Evolutionary conservation across 2,797 vertebrate species (phyloP), one percentile per base, ranked within the genome.

Genomic region (Avahi laniger): DNA sequence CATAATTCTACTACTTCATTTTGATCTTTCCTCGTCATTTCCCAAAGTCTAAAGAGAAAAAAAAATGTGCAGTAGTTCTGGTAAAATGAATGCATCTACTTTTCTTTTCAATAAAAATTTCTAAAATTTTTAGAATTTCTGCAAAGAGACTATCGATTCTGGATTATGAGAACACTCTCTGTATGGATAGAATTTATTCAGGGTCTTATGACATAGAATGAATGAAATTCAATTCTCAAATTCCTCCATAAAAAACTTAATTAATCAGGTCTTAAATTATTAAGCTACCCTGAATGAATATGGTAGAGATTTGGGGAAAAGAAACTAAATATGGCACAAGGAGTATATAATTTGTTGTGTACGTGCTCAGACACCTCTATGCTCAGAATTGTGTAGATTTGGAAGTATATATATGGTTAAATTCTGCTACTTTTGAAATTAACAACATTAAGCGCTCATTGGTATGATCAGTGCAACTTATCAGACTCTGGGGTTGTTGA

Each of bases 401-500:
- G 65, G 15, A 67, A 94, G 5, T 18, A 67, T 38, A 72, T 65
- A 79, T 38, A 59, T 41, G 33, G 22, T 93, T 95, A 72, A 91
- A 91, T 70, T 43, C 59, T 88, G 38, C 54, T 95, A 46, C 17
- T 95, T 91, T 90, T 92, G 48, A 92, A 94, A 93, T 95, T 72
- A 96, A 81, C 43, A 50, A 52, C 35, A 83, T 89, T 89, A 92
- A 72, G 57, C 7, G 79, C 13, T 41, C 52, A 48, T 43, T 78
- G 59, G 57, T 84, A 48, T 73, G 67, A 59, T 94, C 78, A 95
- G 15, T 38, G 35, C 28, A 87, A 82, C 41, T 89, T 30, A 89
- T 80, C 46, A 41, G n/a, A 93, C 14, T 57, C 38, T 91, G 41
- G 15, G 3, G 2, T n/a, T 93, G 28, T 76, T 95, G 67, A 82